Evolutionary conservation across 2,888 invertebrate species (phyloP).

Genomic region (Zygaena filipendulae): DNA sequence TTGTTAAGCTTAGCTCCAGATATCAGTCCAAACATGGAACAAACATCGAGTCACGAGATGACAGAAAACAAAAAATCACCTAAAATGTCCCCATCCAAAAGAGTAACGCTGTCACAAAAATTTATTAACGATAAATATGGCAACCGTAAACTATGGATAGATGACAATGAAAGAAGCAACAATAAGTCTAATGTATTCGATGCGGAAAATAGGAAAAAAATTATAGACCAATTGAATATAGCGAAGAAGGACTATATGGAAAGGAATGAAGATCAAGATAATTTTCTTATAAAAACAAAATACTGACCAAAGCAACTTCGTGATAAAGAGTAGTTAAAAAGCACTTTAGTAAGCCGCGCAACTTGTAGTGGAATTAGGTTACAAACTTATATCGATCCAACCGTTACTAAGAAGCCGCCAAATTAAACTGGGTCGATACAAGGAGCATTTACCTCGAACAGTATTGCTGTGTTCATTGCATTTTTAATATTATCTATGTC

Average conservation of each 20-base stretch:
- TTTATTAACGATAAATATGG: slow-evolving; percentile 66
- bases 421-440: background rate
- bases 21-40: slow-evolving; percentile 44
- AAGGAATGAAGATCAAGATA: slow-evolving; percentile 37
- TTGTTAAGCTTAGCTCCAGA: no score
- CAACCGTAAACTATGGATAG: slow-evolving; percentile 56
- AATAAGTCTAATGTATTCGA: slow-evolving; percentile 38
- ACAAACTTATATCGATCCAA: slow-evolving; percentile 33
- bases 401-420: slow-evolving; percentile 29
- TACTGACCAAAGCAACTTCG: no score
- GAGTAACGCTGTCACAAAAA: slow-evolving; percentile 59
- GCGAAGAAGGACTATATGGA: slow-evolving; percentile 41
- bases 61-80: slow-evolving; percentile 45
- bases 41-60: slow-evolving; percentile 43
- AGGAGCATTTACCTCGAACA: slow-evolving; percentile 19
- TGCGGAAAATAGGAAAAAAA: slow-evolving; percentile 45
- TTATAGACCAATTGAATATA: slow-evolving; percentile 42
- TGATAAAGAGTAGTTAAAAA: slow-evolving; percentile 9
- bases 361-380: slow-evolving; percentile 39
- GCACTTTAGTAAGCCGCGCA: slow-evolving; percentile 32
- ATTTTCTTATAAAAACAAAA: slow-evolving; percentile 29
- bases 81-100: slow-evolving; percentile 41
- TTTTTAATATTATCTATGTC: no score
- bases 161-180: slow-evolving; percentile 42
- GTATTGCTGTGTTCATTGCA: no score